Percentiles rank a stretch among this genome's conserved stretches.
Conservation (phyloP, 2,888 invertebrate genomes). For the Mimachlamys varia region DNA sequence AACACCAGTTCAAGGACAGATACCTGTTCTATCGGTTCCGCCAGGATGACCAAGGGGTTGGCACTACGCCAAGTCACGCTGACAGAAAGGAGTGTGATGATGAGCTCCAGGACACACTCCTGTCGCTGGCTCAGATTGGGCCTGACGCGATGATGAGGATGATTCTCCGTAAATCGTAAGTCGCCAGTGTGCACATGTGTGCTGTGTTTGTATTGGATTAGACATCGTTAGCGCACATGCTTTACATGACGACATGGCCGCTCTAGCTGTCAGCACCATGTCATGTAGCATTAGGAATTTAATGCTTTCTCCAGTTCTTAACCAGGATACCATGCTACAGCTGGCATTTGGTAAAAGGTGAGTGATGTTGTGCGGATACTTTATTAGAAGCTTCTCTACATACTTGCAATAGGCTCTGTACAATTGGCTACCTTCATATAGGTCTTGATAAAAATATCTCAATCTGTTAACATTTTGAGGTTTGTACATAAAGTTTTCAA, state of each 20-base stretch:
- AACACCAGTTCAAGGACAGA: slow-evolving; percentile 92
- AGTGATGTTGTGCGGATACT: neutral
- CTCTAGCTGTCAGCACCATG: slow-evolving; percentile 4
- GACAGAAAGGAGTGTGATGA: slow-evolving; percentile 83
- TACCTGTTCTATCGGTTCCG: slow-evolving; percentile 91
- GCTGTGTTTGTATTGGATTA: slow-evolving; percentile 35
- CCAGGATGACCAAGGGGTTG: slow-evolving; percentile 86
- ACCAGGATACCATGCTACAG: neutral
- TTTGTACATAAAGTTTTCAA: neutral
- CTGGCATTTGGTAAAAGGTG: neutral
- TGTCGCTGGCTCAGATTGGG: slow-evolving; percentile 87
- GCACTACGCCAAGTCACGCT: slow-evolving; percentile 68
- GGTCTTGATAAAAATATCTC: neutral
- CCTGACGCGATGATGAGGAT: slow-evolving; percentile 91
- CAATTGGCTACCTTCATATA: neutral
- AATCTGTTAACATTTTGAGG: too few relatives aligned
- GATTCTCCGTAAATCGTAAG: slow-evolving; percentile 91
- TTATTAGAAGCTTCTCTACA: too few relatives aligned
- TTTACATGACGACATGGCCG: slow-evolving; percentile 1
- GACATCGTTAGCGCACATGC: neutral
- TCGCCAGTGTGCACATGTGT: slow-evolving; percentile 58
- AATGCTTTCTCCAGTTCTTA: neutral
- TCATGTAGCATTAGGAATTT: neutral
- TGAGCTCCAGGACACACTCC: slow-evolving; percentile 87
- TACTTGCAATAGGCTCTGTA: too few relatives aligned